A percentile compares a stretch with the other conserved stretches of the same genome.
Evolutionary conservation across 2,888 invertebrate genomes (phyloP).

Genomic region (Luperina testacea): DNA sequence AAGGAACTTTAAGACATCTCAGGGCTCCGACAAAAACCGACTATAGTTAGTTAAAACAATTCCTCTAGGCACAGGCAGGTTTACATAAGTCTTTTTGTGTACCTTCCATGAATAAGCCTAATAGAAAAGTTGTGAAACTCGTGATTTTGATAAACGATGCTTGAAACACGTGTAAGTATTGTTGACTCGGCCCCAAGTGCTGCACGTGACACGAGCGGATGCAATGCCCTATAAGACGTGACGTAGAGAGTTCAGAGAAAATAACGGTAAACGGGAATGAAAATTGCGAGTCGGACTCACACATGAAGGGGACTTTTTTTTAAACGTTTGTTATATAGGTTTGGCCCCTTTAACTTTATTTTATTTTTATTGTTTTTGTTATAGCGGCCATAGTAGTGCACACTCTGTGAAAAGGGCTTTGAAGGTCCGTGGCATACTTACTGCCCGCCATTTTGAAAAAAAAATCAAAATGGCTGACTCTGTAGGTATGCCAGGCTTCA

Average conservation of each 20-base stretch:
- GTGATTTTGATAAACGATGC: constrained; percentile 20
- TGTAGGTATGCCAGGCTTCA: too few relatives aligned
- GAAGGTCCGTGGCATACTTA: neutral
- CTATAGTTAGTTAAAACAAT: neutral
- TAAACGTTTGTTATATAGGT: neutral
- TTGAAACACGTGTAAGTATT: constrained; percentile 12
- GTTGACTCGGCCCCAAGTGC: constrained; percentile 27
- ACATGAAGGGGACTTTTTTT: neutral
- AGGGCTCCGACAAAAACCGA: neutral
- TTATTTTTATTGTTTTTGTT: too few relatives aligned
- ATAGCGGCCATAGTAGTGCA: neutral
- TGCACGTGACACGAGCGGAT: constrained; percentile 46
- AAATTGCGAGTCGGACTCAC: neutral
- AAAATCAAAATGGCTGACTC: neutral
- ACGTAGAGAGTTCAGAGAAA: constrained; percentile 32
- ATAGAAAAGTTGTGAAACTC: constrained; percentile 1
- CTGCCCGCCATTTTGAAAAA: too few relatives aligned
- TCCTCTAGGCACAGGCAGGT: neutral
- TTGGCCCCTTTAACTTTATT: too few relatives aligned
- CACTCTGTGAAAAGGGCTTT: neutral
- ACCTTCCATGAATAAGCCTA: neutral
- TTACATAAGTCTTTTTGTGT: neutral
- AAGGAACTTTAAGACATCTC: neutral
- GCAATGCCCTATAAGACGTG: constrained; percentile 39
- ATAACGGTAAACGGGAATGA: constrained; percentile 15